Evolutionary conservation across 1,140 invertebrate species (phyloP).

Genomic region (Cheumatopsyche charites): DNA sequence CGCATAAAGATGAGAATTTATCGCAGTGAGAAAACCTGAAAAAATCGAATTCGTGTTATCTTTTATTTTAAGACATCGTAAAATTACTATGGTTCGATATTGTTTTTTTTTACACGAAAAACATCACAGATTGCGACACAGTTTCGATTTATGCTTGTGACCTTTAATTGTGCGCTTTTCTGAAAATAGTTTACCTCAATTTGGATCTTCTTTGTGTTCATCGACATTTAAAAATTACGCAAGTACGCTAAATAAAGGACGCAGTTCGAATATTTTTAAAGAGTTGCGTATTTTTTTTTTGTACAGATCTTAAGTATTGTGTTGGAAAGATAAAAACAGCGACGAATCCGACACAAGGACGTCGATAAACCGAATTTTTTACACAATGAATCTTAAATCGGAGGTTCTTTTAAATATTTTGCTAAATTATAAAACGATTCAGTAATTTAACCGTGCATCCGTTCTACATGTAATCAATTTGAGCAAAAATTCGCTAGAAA

Average conservation of each 20-base stretch:
- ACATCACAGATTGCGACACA: background rate
- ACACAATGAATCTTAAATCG: no score
- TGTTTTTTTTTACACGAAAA: background rate
- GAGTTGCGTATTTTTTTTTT: no score
- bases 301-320: no score
- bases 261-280: no score
- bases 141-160: background rate
- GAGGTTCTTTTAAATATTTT: no score
- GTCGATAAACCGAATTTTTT: no score
- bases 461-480: no score
- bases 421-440: no score
- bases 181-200: slow-evolving; percentile 15
- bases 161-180: background rate
- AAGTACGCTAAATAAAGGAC: background rate
- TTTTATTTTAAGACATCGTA: background rate
- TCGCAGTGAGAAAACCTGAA: background rate
- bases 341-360: no score
- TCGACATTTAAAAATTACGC: slow-evolving; percentile 12
- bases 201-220: slow-evolving; percentile 1
- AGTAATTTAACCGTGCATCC: no score
- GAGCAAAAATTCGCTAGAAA: no score
- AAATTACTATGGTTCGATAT: background rate
- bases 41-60: background rate
- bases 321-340: no score
- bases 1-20: background rate